Evolutionary conservation across 2,113 vertebrate species (phyloP), one percentile per base, ranked within the genome.

Genomic region (Syngnathus floridae): DNA sequence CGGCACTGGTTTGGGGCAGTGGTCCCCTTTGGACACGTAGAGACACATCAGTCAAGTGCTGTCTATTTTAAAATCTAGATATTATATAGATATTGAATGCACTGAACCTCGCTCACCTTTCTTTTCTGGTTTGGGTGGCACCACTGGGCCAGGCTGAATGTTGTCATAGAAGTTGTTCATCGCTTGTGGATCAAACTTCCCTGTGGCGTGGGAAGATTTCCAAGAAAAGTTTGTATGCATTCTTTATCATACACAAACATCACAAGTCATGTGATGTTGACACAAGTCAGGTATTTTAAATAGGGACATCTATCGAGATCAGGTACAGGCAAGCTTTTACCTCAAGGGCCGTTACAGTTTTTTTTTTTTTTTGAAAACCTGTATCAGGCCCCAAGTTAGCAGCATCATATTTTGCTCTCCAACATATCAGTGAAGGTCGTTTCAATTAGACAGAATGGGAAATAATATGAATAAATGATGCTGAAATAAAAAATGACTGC

Each of bases 131-230:
- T 96, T 97, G 63, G 95, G 93, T 36, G 93, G 95, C 71, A 95
- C 94, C 76, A 95, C 88, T 62, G 95, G 96, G 81, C 96, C 97
- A 59, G 96, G 94, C 83, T 94, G 91, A 87, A 99, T 94, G 82
- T 95, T 92, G 90, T 97, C 95, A 80, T 99, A 98, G 86, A 99
- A 99, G 88, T 95, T 98, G 91, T 90, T 94, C 59, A 93, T 90
- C 75, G 93, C 94, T 90, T 95, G 95, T 2, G 94, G 93, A 84
- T 99, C 96, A 90, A 98, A 95, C 87, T 99, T 98, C 58, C 93
- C 97, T 97, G 86, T 36, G 65, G 65, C 79, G 51, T 17, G 71
- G 77, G 79, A 11, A 52, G 0, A 17, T 60, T 67, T 70, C 31
- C 26, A 35, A 21, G n/a, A 17, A 8, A 49, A 19, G 19, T n/a